Conservation (phyloP, 2,797 vertebrate genomes). For the Valencia hispanica region DNA sequence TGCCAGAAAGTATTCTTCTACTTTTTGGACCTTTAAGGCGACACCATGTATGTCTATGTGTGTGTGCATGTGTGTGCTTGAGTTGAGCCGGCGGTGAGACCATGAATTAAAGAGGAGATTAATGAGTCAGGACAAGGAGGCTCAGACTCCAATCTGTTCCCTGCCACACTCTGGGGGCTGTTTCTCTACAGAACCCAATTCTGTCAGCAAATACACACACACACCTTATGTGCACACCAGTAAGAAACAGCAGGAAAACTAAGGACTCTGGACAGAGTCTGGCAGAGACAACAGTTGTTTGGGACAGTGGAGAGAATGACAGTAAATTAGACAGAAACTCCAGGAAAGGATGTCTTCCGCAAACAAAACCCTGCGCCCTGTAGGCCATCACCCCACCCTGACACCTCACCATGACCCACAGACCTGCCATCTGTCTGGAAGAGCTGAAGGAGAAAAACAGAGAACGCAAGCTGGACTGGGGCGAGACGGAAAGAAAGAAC, state of each 20-base stretch:
- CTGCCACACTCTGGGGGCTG: constrained; percentile 62
- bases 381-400: constrained; percentile 45
- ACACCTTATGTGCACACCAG: constrained; percentile 27
- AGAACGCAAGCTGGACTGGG: constrained; percentile 16
- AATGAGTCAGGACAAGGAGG: constrained; percentile 80
- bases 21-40: constrained; percentile 37
- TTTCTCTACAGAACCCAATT: constrained; percentile 69
- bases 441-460: constrained; percentile 20
- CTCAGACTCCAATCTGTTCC: constrained; percentile 81
- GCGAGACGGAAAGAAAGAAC: background rate
- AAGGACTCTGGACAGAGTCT: constrained; percentile 36
- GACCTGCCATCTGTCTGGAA: constrained; percentile 62
- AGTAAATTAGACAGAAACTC: background rate
- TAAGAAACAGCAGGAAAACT: constrained; percentile 33
- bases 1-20: constrained; percentile 20
- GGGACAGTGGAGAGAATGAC: constrained; percentile 16
- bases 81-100: constrained; percentile 61
- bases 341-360: constrained; percentile 16
- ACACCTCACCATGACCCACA: constrained; percentile 52
- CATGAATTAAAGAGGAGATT: constrained; percentile 83
- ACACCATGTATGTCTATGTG: constrained; percentile 23
- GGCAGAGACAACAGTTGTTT: constrained; percentile 34
- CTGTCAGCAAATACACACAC: constrained; percentile 65
- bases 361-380: constrained; percentile 38
- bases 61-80: constrained; percentile 32